These are phyloP conservation scores for Philonicus albiceps DNA, from an alignment of 2,888 invertebrate genomes.

Conservation along the genomic window DNA sequence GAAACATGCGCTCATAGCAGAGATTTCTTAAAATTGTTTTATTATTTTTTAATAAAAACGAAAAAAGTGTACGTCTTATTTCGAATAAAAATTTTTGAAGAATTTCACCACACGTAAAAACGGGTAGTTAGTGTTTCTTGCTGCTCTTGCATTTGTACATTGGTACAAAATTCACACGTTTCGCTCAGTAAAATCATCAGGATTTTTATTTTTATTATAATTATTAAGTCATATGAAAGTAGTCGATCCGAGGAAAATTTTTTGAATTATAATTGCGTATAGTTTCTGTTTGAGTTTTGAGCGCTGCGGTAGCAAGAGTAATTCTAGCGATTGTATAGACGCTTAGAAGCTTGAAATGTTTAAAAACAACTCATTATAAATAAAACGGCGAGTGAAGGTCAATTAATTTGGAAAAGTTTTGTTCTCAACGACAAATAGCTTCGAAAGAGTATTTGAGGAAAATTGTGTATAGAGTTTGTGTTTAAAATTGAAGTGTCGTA, in stretches of 20 bases:
- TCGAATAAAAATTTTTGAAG: conserved; percentile 24
- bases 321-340: neutral
- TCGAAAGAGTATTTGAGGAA: neutral
- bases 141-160: conserved; percentile 4
- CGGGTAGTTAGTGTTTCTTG: neutral
- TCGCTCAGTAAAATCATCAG: neutral
- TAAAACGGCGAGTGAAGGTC: conserved; percentile 19
- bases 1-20: conserved; percentile 8
- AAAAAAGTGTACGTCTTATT: neutral
- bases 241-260: conserved; percentile 21
- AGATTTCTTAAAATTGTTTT: conserved; percentile 4
- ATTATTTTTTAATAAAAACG: conserved; percentile 9
- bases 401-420: conserved; percentile 6
- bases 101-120: conserved; percentile 23
- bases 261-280: conserved; percentile 9
- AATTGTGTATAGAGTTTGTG: conserved; percentile 15
- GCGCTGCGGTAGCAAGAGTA: conserved; percentile 20
- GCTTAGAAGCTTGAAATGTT: neutral
- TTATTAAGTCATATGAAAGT: conserved; percentile 32
- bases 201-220: conserved; percentile 29
- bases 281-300: conserved; percentile 46
- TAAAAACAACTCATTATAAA: conserved; percentile 20
- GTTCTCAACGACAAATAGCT: neutral
- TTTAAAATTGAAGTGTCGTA: neutral
- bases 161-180: conserved; percentile 10